These are phyloP conservation scores for Drosophila rubida DNA, from an alignment of 2,888 invertebrate species.

Conservation along the genomic window DNA sequence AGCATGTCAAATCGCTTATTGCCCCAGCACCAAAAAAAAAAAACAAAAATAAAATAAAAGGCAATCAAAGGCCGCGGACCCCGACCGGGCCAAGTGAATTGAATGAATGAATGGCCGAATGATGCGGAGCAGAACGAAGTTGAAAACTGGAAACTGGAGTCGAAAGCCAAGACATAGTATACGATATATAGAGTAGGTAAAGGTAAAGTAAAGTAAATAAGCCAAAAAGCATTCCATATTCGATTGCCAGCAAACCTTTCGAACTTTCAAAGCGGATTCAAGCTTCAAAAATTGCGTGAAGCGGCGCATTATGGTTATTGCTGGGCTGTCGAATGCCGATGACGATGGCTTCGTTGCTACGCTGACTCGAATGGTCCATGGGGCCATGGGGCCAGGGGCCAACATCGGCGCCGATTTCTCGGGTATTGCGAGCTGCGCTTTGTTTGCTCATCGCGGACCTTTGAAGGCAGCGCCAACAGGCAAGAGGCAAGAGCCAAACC, in stretches of 20 bases:
- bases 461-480: constrained; percentile 54
- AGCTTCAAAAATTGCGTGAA: constrained; percentile 70
- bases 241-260: constrained; percentile 67
- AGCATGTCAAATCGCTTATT: constrained; percentile 56
- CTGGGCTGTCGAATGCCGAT: constrained; percentile 26
- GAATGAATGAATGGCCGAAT: constrained; percentile 44
- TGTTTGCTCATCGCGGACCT: constrained; percentile 66
- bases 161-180: constrained; percentile 5
- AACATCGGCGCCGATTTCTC: constrained; percentile 24
- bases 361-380: neutral
- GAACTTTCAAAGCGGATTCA: constrained; percentile 59
- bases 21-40: constrained; percentile 55
- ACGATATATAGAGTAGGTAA: neutral
- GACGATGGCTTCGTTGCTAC: no score
- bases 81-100: constrained; percentile 46
- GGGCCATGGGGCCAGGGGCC: constrained; percentile 26
- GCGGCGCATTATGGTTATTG: constrained; percentile 68
- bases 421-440: constrained; percentile 43
- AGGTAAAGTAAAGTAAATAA: constrained; percentile 50
- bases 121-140: constrained; percentile 60
- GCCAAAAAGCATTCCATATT: constrained; percentile 50
- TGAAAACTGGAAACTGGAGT: constrained; percentile 8
- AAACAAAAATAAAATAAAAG: constrained; percentile 43
- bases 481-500: constrained; percentile 4
- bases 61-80: constrained; percentile 63